phyloP scores from a whole-genome alignment of 2,888 invertebrate genomes.

The Vanessa cardui region DNA sequence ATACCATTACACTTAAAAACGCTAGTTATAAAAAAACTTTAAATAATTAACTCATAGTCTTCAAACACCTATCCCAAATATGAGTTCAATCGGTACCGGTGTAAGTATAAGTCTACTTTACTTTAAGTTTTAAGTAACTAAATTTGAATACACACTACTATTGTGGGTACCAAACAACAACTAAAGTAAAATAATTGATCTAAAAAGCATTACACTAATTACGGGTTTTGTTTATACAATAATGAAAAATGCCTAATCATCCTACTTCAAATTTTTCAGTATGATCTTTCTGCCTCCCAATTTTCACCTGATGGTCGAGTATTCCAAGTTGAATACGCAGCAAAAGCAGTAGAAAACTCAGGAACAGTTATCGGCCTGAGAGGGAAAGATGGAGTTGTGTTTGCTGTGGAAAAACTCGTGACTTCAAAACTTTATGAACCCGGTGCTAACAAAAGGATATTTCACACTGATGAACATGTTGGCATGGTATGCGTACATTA shows the following conservation, averaged over 20 bases:
- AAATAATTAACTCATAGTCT: not conserved
- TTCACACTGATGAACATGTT: conserved; percentile 95
- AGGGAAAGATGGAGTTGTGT: conserved; percentile 98
- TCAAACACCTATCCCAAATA: conserved; percentile 53
- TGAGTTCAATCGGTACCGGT: conserved; percentile 98
- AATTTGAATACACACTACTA: not conserved
- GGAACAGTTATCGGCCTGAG: conserved; percentile 97
- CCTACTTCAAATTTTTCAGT: conserved; percentile 83
- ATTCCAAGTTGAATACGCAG: conserved; percentile 99
- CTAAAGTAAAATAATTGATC: not conserved
- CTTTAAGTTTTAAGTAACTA: not conserved
- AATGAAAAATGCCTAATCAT: conserved; percentile 44
- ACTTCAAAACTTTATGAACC: conserved; percentile 96
- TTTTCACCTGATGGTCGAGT: conserved; percentile 99
- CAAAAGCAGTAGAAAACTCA: conserved; percentile 99
- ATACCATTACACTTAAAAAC: conserved; percentile 5
- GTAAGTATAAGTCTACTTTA: conserved; percentile 82
- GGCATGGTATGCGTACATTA: conserved; percentile 88
- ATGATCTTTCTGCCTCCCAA: conserved; percentile 99
- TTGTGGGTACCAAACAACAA: not conserved
- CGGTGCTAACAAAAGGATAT: conserved; percentile 95
- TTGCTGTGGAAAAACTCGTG: conserved; percentile 98
- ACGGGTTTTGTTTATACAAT: not conserved
- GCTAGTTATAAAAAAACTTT: conserved; percentile 7
- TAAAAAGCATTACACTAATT: not conserved